Percentiles rank a stretch among this genome's conserved stretches.
phyloP scores from a whole-genome alignment of 2,113 vertebrate genomes.

The Vulpes lagopus region DNA sequence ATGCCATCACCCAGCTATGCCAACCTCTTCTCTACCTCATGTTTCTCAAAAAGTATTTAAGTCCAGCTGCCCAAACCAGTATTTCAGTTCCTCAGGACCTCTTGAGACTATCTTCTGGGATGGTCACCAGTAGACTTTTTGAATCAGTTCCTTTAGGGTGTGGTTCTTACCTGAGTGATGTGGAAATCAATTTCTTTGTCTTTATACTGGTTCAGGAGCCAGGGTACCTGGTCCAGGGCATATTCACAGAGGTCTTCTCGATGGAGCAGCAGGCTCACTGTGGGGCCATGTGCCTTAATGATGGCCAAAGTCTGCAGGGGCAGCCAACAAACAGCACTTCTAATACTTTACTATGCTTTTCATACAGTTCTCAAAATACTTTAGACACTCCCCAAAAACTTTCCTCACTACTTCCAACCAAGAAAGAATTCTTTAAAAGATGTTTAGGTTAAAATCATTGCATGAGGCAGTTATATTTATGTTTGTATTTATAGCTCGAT shows the following conservation, averaged over 20 bases:
- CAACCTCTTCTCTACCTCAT: background rate
- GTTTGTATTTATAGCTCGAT: background rate
- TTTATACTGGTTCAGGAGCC: conserved; percentile 77
- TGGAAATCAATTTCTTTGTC: conserved; percentile 77
- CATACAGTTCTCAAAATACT: background rate
- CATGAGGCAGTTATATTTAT: background rate
- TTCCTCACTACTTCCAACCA: background rate
- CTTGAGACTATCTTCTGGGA: background rate
- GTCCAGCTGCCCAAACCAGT: background rate
- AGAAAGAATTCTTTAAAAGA: background rate
- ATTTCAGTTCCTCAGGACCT: background rate
- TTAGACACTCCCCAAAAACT: accelerated
- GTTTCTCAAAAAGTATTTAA: background rate
- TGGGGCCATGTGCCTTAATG: conserved; percentile 70
- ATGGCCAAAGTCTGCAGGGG: conserved; percentile 67
- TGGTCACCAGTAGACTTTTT: accelerated
- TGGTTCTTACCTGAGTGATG: conserved; percentile 74
- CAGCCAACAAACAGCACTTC: background rate
- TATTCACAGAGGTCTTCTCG: conserved; percentile 72
- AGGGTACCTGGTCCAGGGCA: conserved; percentile 68
- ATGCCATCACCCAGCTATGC: background rate
- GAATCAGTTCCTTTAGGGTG: background rate
- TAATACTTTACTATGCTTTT: background rate
- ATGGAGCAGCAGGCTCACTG: conserved; percentile 71
- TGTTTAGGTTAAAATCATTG: background rate